These are phyloP conservation scores for Scaeva pyrastri DNA, from an alignment of 2,888 invertebrate genomes.

Conservation along the genomic window DNA sequence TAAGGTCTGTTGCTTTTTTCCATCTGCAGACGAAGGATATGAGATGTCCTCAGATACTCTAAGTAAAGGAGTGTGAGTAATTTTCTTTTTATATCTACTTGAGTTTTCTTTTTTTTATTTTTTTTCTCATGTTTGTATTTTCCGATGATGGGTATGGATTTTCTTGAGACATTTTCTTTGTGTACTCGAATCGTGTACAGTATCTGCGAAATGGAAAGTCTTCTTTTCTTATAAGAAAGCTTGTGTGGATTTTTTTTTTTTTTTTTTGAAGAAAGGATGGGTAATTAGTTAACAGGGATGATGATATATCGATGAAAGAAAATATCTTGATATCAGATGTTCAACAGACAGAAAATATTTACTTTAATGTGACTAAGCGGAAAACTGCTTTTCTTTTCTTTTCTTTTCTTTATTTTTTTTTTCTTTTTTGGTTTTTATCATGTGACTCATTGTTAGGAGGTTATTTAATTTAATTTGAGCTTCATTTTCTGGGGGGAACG, in stretches of 20 bases:
- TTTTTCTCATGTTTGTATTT: neutral
- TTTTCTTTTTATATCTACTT: constrained; percentile 58
- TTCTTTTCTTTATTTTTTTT: neutral
- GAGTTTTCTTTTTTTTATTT: constrained; percentile 8
- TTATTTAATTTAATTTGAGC: neutral
- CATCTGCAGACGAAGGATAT: constrained; percentile 57
- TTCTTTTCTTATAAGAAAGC: neutral
- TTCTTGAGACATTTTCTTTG: constrained; percentile 23
- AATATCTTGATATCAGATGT: constrained; percentile 42
- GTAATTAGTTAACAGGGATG: constrained; percentile 69
- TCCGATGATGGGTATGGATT: constrained; percentile 8
- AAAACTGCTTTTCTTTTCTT: constrained; percentile 3
- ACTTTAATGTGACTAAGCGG: constrained; percentile 1
- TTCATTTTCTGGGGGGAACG: no score
- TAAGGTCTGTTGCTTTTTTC: constrained; percentile 66
- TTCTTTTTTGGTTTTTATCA: neutral
- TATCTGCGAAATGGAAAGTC: constrained; percentile 14
- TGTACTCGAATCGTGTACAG: constrained; percentile 2
- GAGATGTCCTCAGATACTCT: constrained; percentile 11
- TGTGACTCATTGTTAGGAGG: neutral
- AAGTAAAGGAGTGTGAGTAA: constrained; percentile 62
- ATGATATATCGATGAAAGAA: constrained; percentile 61
- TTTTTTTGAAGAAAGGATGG: constrained; percentile 30
- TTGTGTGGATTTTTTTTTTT: constrained; percentile 8
- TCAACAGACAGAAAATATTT: constrained; percentile 36